Percentiles rank a stretch among this genome's conserved stretches.
Evolutionary conservation across 2,888 invertebrate genomes (phyloP).

Genomic region (Pammene fasciana): DNA sequence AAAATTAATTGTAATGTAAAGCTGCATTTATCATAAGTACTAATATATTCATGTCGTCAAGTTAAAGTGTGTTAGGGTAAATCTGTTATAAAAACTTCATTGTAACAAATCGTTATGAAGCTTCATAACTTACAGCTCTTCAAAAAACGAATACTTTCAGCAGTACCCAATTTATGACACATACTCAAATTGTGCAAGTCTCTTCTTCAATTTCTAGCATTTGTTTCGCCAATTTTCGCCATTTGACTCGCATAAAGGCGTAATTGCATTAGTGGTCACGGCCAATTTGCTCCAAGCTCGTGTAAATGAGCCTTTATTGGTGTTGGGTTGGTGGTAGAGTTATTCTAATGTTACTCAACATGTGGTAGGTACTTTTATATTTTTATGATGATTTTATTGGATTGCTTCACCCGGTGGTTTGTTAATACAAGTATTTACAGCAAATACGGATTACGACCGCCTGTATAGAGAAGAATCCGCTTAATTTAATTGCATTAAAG

Average conservation of each 20-base stretch:
- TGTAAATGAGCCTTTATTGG: constrained; percentile 37
- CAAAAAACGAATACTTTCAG: background rate
- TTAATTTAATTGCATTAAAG: constrained; percentile 3
- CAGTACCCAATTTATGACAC: constrained; percentile 7
- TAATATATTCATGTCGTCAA: too few relatives aligned
- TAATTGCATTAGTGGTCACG: constrained; percentile 37
- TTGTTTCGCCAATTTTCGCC: constrained; percentile 38
- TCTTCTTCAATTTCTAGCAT: constrained; percentile 8
- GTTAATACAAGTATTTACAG: background rate
- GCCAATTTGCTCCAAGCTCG: constrained; percentile 27
- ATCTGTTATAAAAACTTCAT: too few relatives aligned
- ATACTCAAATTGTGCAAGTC: background rate
- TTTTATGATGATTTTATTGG: constrained; percentile 5
- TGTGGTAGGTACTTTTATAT: background rate
- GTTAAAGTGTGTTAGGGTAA: too few relatives aligned
- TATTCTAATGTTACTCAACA: background rate
- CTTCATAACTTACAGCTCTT: too few relatives aligned
- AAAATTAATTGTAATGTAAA: too few relatives aligned
- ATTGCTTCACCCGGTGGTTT: background rate
- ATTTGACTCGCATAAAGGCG: constrained; percentile 34
- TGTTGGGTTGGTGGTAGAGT: constrained; percentile 15
- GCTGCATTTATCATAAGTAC: too few relatives aligned
- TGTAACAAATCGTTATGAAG: too few relatives aligned
- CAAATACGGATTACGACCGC: background rate
- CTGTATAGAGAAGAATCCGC: background rate